Base-by-base conservation (phyloP, 2,113 vertebrate species). In the Oncorhynchus keta region DNA sequence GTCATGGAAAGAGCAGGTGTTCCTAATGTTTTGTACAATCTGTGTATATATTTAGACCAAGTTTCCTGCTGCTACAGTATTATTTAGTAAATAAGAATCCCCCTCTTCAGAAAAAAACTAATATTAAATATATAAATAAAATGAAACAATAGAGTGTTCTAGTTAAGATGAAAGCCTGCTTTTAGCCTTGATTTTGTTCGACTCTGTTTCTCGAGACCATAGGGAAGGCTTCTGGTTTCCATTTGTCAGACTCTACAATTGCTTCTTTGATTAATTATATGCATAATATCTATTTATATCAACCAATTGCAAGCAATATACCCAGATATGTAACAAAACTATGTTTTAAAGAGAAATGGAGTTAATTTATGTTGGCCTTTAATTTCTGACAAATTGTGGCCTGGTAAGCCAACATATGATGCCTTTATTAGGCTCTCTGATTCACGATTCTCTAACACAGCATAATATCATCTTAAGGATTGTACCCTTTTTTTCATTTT, bases 101-200 rank as follows among this genome's bases (percentile, higher is more conserved):
- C 35, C 68, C 67, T 35, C 14, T 14, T 18, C 13, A 39, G 32
- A 32, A 68, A 57, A 67, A 80, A 22, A 9, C 2, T 0, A 35
- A 35, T 35, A 35, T 35, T 35, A 35, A 35, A 9, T 11, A 45
- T 11, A 45, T 11, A 45, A 45, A 45, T 11, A 45, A 45, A 45
- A 45, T 11, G 71, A 85, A 79, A 78, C 65, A 81, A 76, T 79
- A 78, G 80, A 74, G 51, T 68, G 81, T 79, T 82, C 84, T 81
- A 88, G 76, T 87, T 89, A 85, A 84, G 85, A 90, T 91, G 79
- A 91, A 89, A 89, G 77, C 67, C 65, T 80, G 18, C 70, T 84
- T 87, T 87, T 79, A 84, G 76, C 76, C 80, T 86, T 85, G 75
- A 87, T 88, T 86, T 87, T 80, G 51, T 80, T 79, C 75, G 65